Base-by-base conservation (phyloP, 2,797 vertebrate genomes). In the Enteromius fasciolatus region DNA sequence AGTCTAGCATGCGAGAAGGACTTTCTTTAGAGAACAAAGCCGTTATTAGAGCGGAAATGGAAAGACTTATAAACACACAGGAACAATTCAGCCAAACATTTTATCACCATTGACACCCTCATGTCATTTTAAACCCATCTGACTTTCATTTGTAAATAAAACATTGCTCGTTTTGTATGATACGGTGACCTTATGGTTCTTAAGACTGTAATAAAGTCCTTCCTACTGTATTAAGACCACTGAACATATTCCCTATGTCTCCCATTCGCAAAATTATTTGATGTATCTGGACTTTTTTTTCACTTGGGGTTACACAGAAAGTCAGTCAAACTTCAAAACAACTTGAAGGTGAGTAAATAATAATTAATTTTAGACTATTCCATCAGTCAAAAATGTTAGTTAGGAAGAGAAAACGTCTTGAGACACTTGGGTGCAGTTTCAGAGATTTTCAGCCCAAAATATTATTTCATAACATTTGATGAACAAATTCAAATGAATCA, bases 21-120 rank as follows among this genome's bases (percentile, higher is more conserved):
- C 90, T 92, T 93, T 93, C 85, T 2, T 87, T 10, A 84, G 86
- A 91, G 90, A 91, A 83, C 80, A 28, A 82, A 83, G 8, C 89
- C 90, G 92, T 93, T 91, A 95, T 94, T 90, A 93, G 90, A 92
- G 87, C 89, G 90, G 80, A 86, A 81, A 84, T 81, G 84, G 64
- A 77, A 80, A 48, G 12, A 46, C 50, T 81, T 23, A 0, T 9
- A 68, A 15, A 68, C 25, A 41, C 23, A 48, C 23, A 50, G 61
- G 41, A 76, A 57, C 31, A 61, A 73, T 44, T 68, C 39, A 54
- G 14, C n/a, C 14, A 59, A 78, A 44, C 10, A 33, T 50, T 33
- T 18, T 66, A n/a, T 48, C 44, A 50, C 50, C 6, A 66, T 50
- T 52, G 36, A 66, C 20, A 48, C 28, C 20, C 48, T 46, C 41